Evolutionary conservation across 2,888 invertebrate genomes (phyloP).

Genomic region (Spialia ferax): DNA sequence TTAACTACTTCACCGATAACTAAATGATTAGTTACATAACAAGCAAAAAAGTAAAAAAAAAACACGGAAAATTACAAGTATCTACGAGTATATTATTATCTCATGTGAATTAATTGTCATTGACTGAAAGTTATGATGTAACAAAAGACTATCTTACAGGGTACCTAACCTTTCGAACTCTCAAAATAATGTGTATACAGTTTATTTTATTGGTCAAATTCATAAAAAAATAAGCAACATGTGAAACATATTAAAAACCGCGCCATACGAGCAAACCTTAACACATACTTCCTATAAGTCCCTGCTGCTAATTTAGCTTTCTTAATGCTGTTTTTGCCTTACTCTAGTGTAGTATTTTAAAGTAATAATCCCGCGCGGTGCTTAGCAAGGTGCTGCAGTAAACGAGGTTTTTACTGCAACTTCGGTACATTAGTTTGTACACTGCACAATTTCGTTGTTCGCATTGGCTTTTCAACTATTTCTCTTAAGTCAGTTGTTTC

Average conservation of each 20-base stretch:
- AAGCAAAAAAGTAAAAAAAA: too few relatives aligned
- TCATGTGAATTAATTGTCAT: too few relatives aligned
- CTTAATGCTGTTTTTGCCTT: conserved; percentile 6
- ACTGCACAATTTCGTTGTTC: conserved; percentile 33
- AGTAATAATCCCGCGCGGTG: conserved; percentile 29
- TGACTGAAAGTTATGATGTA: too few relatives aligned
- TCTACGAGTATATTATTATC: too few relatives aligned
- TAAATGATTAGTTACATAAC: too few relatives aligned
- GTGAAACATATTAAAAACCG: not conserved
- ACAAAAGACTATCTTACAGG: too few relatives aligned
- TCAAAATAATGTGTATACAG: too few relatives aligned
- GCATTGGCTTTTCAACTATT: not conserved
- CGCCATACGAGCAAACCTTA: not conserved
- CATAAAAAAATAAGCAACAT: too few relatives aligned
- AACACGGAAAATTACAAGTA: too few relatives aligned
- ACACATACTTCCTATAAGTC: not conserved
- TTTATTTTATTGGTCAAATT: too few relatives aligned
- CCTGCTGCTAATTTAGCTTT: conserved; percentile 30
- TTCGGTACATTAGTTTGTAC: conserved; percentile 26
- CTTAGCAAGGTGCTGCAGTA: conserved; percentile 36
- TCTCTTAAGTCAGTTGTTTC: not conserved
- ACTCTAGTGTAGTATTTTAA: conserved; percentile 35
- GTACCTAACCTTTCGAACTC: too few relatives aligned
- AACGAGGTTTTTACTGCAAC: conserved; percentile 39
- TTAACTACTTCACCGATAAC: too few relatives aligned